phyloP scores from a whole-genome alignment of 2,113 vertebrate genomes.

The Sprattus sprattus region DNA sequence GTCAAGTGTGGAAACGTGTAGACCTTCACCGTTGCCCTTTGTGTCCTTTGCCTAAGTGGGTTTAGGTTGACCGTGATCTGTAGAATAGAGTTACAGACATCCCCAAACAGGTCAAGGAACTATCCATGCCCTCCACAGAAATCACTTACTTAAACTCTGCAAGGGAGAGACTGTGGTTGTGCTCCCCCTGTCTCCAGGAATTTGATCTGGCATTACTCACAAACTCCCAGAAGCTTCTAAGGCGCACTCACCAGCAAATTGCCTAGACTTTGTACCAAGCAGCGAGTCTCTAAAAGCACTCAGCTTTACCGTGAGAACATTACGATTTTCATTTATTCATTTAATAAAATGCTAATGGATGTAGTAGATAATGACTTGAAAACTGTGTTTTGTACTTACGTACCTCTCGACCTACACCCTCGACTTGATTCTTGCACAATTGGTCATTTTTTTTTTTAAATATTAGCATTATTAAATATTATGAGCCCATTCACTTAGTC shows the following conservation, averaged over 20 bases:
- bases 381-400: not conserved
- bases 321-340: not conserved
- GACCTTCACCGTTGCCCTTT: not conserved
- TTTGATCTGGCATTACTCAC: conserved; percentile 6
- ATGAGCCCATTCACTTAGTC: not conserved
- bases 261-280: not conserved
- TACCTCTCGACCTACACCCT: not conserved
- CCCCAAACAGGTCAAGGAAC: not conserved
- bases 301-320: not conserved
- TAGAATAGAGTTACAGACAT: not conserved
- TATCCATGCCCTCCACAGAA: not conserved
- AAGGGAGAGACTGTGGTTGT: not conserved
- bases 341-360: conserved; percentile 5
- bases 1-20: not conserved
- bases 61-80: not conserved
- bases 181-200: not conserved
- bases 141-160: conserved; percentile 2
- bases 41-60: not conserved
- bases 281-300: not conserved
- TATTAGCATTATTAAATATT: no score
- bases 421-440: not conserved
- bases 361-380: not conserved
- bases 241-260: conserved; percentile 7
- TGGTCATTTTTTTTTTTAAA: not conserved
- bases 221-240: not conserved